A percentile compares a stretch with the other conserved stretches of the same genome.
Evolutionary conservation across 2,113 vertebrate species (phyloP).

Genomic region (Geococcyx californianus): DNA sequence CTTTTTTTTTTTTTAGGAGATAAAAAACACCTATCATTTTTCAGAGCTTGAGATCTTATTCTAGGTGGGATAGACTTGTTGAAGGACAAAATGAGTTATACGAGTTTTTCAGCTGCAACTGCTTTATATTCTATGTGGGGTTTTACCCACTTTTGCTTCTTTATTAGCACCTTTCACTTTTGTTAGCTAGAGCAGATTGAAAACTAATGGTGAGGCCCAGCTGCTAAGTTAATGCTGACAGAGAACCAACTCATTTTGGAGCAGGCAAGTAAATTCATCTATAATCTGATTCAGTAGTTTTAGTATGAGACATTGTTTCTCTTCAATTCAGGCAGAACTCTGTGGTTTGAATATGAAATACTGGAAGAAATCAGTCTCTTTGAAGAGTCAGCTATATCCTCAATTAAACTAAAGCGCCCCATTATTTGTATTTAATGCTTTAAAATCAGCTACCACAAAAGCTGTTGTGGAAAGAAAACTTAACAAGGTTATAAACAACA

Average conservation of each 20-base stretch:
- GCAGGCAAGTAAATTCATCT: neutral
- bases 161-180: slow-evolving; percentile 53
- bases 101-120: neutral
- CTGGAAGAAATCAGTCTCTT: neutral
- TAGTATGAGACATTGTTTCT: neutral
- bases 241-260: neutral
- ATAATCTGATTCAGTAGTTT: neutral
- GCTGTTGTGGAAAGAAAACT: neutral
- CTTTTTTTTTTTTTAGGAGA: neutral
- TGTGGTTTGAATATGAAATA: neutral
- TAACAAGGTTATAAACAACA: neutral
- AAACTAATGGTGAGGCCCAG: slow-evolving; percentile 45
- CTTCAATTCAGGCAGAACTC: neutral
- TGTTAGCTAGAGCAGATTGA: slow-evolving; percentile 25
- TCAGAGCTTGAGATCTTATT: neutral
- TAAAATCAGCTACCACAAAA: neutral
- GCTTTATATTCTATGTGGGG: neutral
- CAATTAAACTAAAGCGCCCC: neutral
- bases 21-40: neutral
- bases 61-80: neutral
- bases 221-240: slow-evolving; percentile 37
- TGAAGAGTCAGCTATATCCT: neutral
- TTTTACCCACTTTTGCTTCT: slow-evolving; percentile 12
- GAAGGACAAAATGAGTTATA: slow-evolving; percentile 42
- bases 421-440: neutral